Evolutionary conservation across 2,113 vertebrate species (phyloP), one percentile per base, ranked within the genome.

Genomic region (Setophaga coronata): DNA sequence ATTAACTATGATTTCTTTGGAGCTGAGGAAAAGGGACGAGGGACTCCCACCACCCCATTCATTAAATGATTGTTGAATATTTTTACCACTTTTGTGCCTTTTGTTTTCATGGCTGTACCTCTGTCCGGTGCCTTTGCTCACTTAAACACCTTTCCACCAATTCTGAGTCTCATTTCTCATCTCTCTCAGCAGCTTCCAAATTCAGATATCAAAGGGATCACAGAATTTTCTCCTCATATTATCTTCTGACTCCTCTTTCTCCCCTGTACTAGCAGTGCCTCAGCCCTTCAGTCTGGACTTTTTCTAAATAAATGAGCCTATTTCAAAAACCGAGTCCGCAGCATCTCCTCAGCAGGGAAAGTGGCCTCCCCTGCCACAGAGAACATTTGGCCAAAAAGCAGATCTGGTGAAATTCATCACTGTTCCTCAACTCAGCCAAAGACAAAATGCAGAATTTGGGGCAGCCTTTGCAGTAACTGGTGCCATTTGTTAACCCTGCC

Each of bases 351-450:
- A 67, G 19, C 1, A 5, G 33, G 8, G 19, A 12, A 14, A 1
- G 8, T 5, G 1, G 8, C 1, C 0, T 31, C 47, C 42, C 24
- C 29, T 66, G 42, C 31, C 43, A 48, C 73, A 51, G 51, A 58
- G 18, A 50, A 33, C 20, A 5, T 15, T 18, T 26, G 15, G 10
- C 62, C 61, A 56, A 69, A 72, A 65, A 80, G 45, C 15, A 2
- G 42, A 67, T 17, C 53, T 72, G 40, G 36, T 72, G 66, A 76
- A 79, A 48, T 47, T 10, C 7, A 40, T 2, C 10, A 29, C 8
- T 2, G 10, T 61, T 90, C 76, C 62, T 88, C 58, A 45, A 47
- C 51, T 73, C 33, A 14, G 1, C 81, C 58, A 54, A 65, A 80
- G 28, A 6, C 73, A 64, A 72, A 69, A 73, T 1, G 26, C 28